Evolutionary conservation across 2,888 invertebrate genomes (phyloP), one percentile per base, ranked within the genome.

Genomic region (Nysson spinosus): DNA sequence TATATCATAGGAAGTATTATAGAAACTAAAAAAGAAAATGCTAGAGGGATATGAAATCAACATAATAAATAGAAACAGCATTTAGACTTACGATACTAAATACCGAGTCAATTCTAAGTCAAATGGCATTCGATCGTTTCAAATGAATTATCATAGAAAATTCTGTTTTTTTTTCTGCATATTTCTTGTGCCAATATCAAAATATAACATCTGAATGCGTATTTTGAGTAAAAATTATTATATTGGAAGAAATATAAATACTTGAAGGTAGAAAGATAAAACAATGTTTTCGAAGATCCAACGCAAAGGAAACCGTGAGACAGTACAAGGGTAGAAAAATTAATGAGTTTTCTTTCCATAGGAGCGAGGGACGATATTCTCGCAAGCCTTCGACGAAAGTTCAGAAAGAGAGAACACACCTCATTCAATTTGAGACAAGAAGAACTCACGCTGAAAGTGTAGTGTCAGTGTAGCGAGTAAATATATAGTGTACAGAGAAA

Each of bases 401-500:
- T 66, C 42, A 70, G 52, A 75, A 55, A 72, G 52, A 73, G 68
- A 76, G 69, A 75, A 60, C 67, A 72, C 75, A 77, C 70, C 74
- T 74, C 76, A 74, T 80, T 76, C 69, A 78, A 69, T 64, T 72
- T 58, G 56, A 58, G 78, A 79, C 80, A 83, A 85, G 82, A 84
- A 82, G 79, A 83, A 83, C 79, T 82, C 79, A 80, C 80, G 75
- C 76, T 75, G 71, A 72, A 72, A 82, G 79, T 80, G 76, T 75
- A 63, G 62, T 72, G 71, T 80, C 55, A 61, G 67, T 75, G 60
- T 62, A 52, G 61, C 67, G 64, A 69, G 63, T 75, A 65, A 60
- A 69, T 61, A 64, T 42, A 56, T 54, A 47, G 51, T 66, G 61
- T 72, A 68, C 57, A 68, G 40, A 63, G 55, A 68, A 20, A 50